Evolutionary conservation across 2,797 vertebrate genomes (phyloP).

Genomic region (Limnodromus scolopaceus): DNA sequence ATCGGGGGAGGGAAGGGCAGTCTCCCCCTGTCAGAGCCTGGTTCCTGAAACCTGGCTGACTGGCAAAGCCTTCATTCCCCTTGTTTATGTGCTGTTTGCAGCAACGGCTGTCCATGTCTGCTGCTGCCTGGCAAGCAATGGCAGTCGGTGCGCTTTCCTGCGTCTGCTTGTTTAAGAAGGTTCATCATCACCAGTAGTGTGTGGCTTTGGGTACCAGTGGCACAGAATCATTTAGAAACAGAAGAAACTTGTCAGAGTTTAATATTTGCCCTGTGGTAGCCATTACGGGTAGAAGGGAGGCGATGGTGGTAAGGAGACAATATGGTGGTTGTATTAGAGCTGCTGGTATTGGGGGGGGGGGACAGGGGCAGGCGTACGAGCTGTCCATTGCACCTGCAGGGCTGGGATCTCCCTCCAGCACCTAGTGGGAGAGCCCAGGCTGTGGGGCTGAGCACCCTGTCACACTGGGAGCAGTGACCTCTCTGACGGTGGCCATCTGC

Average conservation of each 20-base stretch:
- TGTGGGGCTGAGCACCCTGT: background rate
- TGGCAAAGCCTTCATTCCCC: background rate
- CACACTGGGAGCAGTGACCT: accelerated
- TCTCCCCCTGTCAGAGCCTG: background rate
- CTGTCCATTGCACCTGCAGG: background rate
- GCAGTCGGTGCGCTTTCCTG: background rate
- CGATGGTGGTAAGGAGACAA: background rate
- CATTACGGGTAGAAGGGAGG: background rate
- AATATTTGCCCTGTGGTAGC: background rate
- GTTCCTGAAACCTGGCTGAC: background rate
- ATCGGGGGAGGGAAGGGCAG: background rate
- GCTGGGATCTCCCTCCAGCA: background rate
- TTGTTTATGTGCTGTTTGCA: background rate
- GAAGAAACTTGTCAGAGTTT: background rate
- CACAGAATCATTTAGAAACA: accelerated
- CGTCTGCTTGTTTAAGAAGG: background rate
- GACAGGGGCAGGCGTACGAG: accelerated
- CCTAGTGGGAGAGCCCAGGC: background rate
- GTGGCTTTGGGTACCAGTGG: background rate
- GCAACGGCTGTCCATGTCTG: background rate
- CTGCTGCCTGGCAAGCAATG: background rate
- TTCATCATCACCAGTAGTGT: accelerated
- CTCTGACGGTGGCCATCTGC: background rate
- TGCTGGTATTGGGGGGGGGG: background rate
- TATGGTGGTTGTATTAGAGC: background rate